Base-by-base conservation (phyloP, 1,140 invertebrate genomes). In the Phymorhynchus buccinoides region DNA sequence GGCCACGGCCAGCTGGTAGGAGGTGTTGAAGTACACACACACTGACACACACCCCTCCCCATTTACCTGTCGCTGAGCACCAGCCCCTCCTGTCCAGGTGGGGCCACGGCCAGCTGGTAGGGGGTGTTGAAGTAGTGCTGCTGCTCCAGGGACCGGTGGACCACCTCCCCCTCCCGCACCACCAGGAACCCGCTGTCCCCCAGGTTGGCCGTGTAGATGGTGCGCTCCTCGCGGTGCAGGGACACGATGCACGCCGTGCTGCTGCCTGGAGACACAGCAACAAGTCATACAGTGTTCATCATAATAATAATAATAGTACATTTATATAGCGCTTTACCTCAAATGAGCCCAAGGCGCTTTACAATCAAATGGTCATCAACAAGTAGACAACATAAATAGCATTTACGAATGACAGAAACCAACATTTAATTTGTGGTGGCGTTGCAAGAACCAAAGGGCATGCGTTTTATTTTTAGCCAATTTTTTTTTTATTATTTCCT, bases 111-210 rank as follows among this genome's bases (percentile, higher is more conserved):
- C 78, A 99, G 94, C 94, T 99, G 98, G 94, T 98, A 99, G 12
- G 98, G 98, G 42, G 98, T 99, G 94, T 99, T 99, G 93, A 99
- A 99, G 93, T 99, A 99, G 93, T 99, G 98, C 90, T 98, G 97
- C 92, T 99, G 98, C 93, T 99, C 98, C 89, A 97, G 96, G 0
- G 97, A 98, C 83, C 97, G 95, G 93, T 98, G 97, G 35, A 99
- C 96, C 27, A 99, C 96, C 88, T 96, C 95, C 44, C 94, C 95
- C 84, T 96, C 95, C 30, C 98, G 95, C 66, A 99, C 96, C 52
- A 99, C 96, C 93, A 99, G 96, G 93, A 98, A 99, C 27, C 98
- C 98, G 91, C 97, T 99, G 94, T 99, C 98, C n/a, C 98, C 98
- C 87, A 99, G 97, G 94, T 99, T 99, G 18, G 98, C 98, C 14